phyloP scores from a whole-genome alignment of 2,888 invertebrate genomes.

The Taenaris catops region DNA sequence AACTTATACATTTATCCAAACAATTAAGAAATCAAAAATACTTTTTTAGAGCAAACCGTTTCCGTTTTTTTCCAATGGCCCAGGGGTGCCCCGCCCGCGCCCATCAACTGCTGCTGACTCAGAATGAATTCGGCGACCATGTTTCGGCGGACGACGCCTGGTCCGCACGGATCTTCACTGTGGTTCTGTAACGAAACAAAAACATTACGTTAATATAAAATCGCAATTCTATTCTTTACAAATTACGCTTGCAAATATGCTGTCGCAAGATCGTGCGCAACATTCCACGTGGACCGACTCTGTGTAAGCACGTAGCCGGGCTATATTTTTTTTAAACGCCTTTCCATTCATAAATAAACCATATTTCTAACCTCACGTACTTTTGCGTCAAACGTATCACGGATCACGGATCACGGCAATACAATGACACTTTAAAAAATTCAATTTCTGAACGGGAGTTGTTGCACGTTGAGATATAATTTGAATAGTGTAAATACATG shows the following conservation, averaged over 20 bases:
- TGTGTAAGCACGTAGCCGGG: constrained; percentile 63
- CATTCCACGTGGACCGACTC: constrained; percentile 59
- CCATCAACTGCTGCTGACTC: constrained; percentile 82
- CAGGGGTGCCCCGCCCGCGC: constrained; percentile 49
- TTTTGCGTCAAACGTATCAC: constrained; percentile 45
- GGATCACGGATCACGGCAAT: constrained; percentile 56
- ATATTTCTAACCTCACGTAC: constrained; percentile 49
- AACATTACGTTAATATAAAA: constrained; percentile 42
- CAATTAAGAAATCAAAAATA: no score
- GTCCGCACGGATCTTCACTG: constrained; percentile 71
- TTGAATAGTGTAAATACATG: neutral
- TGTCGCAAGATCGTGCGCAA: constrained; percentile 63
- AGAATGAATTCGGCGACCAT: constrained; percentile 93
- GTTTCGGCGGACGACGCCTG: constrained; percentile 82
- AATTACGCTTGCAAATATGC: constrained; percentile 59
- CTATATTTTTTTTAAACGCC: constrained; percentile 57
- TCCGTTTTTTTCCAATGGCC: no score
- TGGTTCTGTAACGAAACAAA: constrained; percentile 72
- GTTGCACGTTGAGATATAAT: neutral
- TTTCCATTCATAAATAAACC: constrained; percentile 59
- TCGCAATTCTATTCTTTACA: constrained; percentile 47
- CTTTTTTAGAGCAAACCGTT: no score
- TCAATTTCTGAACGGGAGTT: constrained; percentile 12
- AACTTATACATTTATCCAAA: no score
- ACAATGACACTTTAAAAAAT: constrained; percentile 23